Base-by-base conservation (phyloP, 2,113 vertebrate genomes). In the Ondatra zibethicus region DNA sequence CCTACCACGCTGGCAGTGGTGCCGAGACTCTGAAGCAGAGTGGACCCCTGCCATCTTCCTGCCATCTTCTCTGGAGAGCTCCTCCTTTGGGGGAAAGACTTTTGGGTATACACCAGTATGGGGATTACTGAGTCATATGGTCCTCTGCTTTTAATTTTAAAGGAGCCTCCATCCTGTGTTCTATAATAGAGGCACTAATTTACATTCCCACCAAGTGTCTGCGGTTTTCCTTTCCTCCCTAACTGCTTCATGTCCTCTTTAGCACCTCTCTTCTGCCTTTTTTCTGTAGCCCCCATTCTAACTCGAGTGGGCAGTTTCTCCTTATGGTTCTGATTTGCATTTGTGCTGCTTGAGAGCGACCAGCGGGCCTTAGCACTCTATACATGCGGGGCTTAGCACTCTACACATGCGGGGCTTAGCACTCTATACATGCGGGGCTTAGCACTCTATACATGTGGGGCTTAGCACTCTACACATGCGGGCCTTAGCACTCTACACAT, bases 101-200 rank as follows among this genome's bases (percentile, higher is more conserved):
- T 55, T 65, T 42, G 93, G 72, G 39, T 23, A 2, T 16, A n/a
- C 13, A 85, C 39, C 50, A 66, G 58, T 9, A 58, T 31, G 42
- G 61, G 70, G 61, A 94, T 91, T 86, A 68, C 72, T 47, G 88
- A 85, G 25, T 91, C 93, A 70, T 33, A 91, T 17, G 81, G 82
- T 29, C 3, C 47, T 11, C 93, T 85, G 81, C 42, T 91, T 75
- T 91, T 78, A 58, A 58, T 31, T 77, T 85, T 47, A 66, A 42
- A 95, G 70, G 88, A 70, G 66, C 63, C 21, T 84, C 88, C 80
- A 25, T n/a, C 45, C 72, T 91, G 81, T 70, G 52, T 75, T 86
- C 80, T 61, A 21, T 85, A 85, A 76, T 77, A 91, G 88, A n/a
- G 29, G 47, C 2, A 14, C 70, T 77, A 11, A 91, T 94, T 90